Percentiles rank a stretch among this genome's conserved stretches.
These are phyloP conservation scores for Isichthys henryi DNA, from an alignment of 2,113 vertebrate species.

Conservation along the genomic window DNA sequence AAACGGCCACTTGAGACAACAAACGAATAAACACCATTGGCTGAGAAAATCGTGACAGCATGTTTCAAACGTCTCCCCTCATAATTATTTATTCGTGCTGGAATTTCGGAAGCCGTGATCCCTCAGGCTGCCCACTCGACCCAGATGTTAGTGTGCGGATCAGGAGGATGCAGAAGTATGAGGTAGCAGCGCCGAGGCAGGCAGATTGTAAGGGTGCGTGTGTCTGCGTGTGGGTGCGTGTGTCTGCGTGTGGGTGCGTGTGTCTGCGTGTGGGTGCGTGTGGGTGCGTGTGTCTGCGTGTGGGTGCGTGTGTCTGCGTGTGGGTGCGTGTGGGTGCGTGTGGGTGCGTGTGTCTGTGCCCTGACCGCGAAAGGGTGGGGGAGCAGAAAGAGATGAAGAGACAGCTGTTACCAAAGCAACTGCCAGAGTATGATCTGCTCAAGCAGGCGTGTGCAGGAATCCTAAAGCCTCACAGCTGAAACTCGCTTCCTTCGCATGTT, in stretches of 20 bases:
- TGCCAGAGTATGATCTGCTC: constrained; percentile 51
- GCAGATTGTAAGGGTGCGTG: background rate
- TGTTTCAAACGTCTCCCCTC: background rate
- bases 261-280: too few relatives aligned
- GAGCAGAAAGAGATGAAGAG: constrained; percentile 24
- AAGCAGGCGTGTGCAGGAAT: constrained; percentile 63
- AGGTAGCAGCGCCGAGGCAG: background rate
- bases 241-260: background rate
- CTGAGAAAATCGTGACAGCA: background rate
- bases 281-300: too few relatives aligned
- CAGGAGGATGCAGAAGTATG: background rate
- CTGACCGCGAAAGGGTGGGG: background rate
- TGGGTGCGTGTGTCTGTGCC: constrained; percentile 1
- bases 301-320: too few relatives aligned
- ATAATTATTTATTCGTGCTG: background rate
- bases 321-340: too few relatives aligned
- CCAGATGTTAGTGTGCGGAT: background rate
- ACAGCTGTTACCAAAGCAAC: constrained; percentile 53
- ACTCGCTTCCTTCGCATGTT: constrained; percentile 25
- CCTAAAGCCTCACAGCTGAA: constrained; percentile 56
- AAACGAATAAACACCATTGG: background rate
- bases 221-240: background rate
- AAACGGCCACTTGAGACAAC: background rate
- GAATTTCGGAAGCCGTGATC: background rate
- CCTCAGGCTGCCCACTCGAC: too few relatives aligned